These are phyloP conservation scores for Frieseomelitta varia DNA, from an alignment of 1,140 invertebrate genomes.

Conservation along the genomic window DNA sequence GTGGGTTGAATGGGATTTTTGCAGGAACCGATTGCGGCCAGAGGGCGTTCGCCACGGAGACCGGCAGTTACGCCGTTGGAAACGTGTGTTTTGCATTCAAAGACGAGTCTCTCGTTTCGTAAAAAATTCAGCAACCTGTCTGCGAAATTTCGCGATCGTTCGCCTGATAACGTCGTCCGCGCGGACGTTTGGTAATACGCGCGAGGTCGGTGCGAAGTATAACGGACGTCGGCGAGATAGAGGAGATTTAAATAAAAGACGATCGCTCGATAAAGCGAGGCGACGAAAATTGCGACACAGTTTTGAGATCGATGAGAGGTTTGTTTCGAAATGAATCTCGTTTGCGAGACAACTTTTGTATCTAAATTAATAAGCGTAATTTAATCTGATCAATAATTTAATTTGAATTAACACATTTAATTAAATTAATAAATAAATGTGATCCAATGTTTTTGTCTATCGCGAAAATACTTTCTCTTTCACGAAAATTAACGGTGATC, in stretches of 20 bases:
- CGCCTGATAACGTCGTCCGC: neutral
- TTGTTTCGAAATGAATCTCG: too few species aligned
- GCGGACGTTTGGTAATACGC: neutral
- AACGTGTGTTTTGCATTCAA: neutral
- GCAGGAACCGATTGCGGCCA: neutral
- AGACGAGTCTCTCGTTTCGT: neutral
- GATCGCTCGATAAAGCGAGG: neutral
- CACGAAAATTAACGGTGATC: too few species aligned
- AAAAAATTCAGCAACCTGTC: neutral
- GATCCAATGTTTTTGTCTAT: too few species aligned
- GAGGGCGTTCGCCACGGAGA: neutral
- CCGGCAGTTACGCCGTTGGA: too few species aligned
- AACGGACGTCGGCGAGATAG: neutral
- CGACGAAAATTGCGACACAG: too few species aligned
- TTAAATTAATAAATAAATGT: too few species aligned
- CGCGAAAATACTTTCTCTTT: too few species aligned
- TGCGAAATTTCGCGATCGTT: neutral
- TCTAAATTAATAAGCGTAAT: too few species aligned
- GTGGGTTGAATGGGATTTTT: constrained; percentile 10
- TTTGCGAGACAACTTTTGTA: too few species aligned
- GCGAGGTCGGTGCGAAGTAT: neutral
- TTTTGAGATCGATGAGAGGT: neutral
- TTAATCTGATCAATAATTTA: too few species aligned
- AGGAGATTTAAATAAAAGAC: neutral
- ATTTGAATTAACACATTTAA: too few species aligned